Conservation (phyloP, 2,888 invertebrate species). For the Epiblema foenella region DNA sequence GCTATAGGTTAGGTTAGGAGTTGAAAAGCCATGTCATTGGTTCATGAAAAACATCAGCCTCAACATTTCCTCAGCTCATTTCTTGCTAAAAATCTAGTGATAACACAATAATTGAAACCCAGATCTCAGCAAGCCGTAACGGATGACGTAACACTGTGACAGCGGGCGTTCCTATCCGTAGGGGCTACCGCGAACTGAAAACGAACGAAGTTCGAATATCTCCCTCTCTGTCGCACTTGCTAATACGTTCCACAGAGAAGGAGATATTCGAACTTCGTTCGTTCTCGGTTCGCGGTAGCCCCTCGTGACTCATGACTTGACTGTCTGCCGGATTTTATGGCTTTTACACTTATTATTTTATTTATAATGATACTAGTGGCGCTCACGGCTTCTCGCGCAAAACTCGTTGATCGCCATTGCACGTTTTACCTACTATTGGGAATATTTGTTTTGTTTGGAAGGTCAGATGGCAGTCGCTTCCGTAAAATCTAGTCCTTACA, state of each 20-base stretch:
- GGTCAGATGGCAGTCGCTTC: no score
- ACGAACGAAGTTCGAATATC: no score
- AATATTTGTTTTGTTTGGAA: no score
- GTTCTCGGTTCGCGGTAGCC: no score
- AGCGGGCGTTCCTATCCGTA: slow-evolving; percentile 22
- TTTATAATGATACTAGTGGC: slow-evolving; percentile 1
- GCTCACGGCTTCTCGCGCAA: not conserved
- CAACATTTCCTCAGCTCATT: not conserved
- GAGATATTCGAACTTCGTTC: no score
- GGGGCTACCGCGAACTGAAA: no score
- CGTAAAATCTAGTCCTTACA: no score
- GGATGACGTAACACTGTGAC: slow-evolving; percentile 33
- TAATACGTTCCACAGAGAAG: no score
- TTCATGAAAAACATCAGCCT: not conserved
- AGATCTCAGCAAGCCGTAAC: slow-evolving; percentile 19
- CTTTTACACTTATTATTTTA: slow-evolving; percentile 12
- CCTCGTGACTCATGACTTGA: slow-evolving; percentile 37
- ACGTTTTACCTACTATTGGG: no score
- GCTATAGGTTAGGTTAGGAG: no score
- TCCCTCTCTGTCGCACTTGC: no score
- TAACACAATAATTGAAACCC: not conserved
- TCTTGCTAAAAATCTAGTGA: not conserved
- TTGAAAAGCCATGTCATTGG: not conserved
- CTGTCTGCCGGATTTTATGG: slow-evolving; percentile 21
- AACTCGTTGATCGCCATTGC: not conserved